A percentile compares a stretch with the other conserved stretches of the same genome.
Evolutionary conservation across 2,113 vertebrate species (phyloP).

Genomic region (Burhinus bistriatus): DNA sequence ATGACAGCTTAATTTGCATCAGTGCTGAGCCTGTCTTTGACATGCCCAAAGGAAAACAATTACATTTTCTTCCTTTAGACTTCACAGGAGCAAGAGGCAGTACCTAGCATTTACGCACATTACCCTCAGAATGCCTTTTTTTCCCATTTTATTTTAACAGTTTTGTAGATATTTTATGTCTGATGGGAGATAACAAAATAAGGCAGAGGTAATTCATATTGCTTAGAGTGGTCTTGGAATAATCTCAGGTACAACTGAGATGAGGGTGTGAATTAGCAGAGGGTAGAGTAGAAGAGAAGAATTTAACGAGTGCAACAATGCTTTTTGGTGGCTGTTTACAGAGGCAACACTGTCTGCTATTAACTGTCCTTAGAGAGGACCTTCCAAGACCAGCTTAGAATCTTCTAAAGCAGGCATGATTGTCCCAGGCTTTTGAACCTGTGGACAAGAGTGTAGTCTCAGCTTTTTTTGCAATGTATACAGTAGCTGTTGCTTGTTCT

Average conservation of each 20-base stretch:
- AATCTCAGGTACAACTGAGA: background rate
- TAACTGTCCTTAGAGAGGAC: background rate
- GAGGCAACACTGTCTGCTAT: background rate
- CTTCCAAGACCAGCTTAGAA: background rate
- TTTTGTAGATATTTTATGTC: background rate
- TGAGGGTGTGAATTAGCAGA: background rate
- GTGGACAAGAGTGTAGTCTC: background rate
- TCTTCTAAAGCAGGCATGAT: background rate
- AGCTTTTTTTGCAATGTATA: background rate
- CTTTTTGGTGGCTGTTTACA: background rate
- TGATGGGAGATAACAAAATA: background rate
- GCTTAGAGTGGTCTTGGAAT: background rate
- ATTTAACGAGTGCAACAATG: background rate
- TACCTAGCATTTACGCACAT: background rate
- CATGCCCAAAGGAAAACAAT: background rate
- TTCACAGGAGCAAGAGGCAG: background rate
- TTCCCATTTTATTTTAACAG: background rate
- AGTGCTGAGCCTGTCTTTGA: background rate
- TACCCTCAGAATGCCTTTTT: background rate
- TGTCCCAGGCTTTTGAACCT: background rate
- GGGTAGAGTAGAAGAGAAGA: background rate
- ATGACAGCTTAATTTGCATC: background rate
- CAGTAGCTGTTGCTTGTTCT: background rate
- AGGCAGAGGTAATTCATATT: background rate
- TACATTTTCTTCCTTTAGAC: background rate